Base-by-base conservation (phyloP, 2,113 vertebrate species). In the Cardinalis cardinalis region DNA sequence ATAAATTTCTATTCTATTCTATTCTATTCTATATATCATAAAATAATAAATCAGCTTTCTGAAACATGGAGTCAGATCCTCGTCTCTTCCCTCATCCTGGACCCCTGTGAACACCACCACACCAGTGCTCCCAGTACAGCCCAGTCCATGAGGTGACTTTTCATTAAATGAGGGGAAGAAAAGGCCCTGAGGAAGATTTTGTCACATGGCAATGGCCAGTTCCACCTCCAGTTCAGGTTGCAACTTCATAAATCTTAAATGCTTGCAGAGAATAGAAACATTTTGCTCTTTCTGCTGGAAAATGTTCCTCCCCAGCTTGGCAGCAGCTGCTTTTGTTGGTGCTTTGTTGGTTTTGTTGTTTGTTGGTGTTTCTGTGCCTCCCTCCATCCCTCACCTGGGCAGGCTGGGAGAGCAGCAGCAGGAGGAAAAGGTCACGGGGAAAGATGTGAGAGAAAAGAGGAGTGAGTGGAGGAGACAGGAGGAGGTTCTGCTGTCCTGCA, bases 221-320 rank as follows among this genome's bases (percentile, higher is more conserved):
- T 34, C 34, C 63, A 92, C 71, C 66, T 53, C 49, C 78, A 83
- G 70, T 28, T 68, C 23, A 60, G 32, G 21, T 58, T 79, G 72
- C 77, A 74, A 41, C 17, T 46, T 75, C 58, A 34, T 36, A 43
- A 71, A 83, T 25, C 64, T 29, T 34, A 34, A 63, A 70, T 41
- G 10, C 5, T 70, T 8, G 2, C 32, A 58, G 60, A 48, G 59
- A 24, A 56, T 0, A 44, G 46, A n/a, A 60, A 38, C 1, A 1
- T 74, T 83, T 72, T 88, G 26, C 69, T 96, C 49, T 82, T 82
- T 87, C 76, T 76, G 60, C 69, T 31, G 68, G 80, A 49, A 89
- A 81, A 95, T 46, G 52, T 87, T 82, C 72, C 59, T 80, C 65
- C 92, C 74, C 82, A 61, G 68, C 78, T 52, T 68, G 90, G 69